Evolutionary conservation across 2,888 invertebrate genomes (phyloP).

Genomic region (Meghimatium bilineatum): DNA sequence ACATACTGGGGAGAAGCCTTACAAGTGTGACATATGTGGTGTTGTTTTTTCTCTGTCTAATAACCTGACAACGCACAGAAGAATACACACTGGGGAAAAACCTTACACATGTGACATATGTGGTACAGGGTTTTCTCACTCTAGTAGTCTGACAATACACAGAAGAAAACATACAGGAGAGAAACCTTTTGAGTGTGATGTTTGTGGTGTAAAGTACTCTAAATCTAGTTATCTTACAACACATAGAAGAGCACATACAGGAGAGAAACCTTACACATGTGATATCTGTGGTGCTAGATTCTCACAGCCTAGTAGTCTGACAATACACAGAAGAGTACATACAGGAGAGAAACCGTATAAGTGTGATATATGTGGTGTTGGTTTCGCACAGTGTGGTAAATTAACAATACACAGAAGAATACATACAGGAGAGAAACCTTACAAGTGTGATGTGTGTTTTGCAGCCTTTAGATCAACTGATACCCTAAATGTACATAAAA

Average conservation of each 20-base stretch:
- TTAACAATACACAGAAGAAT: neutral
- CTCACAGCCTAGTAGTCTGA: neutral
- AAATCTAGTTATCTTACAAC: neutral
- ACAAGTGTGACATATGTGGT: neutral
- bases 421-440: neutral
- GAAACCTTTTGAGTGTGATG: neutral
- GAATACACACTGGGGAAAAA: neutral
- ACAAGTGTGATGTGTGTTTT: neutral
- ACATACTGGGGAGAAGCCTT: neutral
- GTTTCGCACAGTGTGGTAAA: neutral
- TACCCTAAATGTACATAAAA: neutral
- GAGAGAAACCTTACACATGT: neutral
- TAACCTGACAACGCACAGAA: neutral
- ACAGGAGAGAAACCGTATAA: neutral
- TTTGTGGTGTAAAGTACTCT: neutral
- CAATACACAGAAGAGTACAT: neutral
- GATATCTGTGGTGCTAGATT: neutral
- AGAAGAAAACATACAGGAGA: neutral
- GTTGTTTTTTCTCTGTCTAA: neutral
- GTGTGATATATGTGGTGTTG: neutral
- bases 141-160: neutral
- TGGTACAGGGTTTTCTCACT: neutral
- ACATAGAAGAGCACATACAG: neutral
- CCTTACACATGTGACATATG: neutral
- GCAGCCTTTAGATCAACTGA: neutral